A percentile compares a stretch with the other conserved stretches of the same genome.
Evolutionary conservation across 2,888 invertebrate species (phyloP).

Genomic region (Tenthredo amoena): DNA sequence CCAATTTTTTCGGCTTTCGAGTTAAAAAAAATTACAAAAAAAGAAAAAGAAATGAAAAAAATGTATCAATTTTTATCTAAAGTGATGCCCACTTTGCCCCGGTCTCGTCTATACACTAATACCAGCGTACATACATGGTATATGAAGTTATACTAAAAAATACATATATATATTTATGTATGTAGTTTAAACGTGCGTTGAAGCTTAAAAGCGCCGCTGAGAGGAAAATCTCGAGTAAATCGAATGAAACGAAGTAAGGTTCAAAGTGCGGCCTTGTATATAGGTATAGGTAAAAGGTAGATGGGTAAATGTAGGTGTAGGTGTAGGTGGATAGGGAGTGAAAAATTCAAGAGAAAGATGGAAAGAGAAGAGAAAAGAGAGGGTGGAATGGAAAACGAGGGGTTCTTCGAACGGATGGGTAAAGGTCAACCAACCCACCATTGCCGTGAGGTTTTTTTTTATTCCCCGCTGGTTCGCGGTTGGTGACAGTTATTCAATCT

Average conservation of each 20-base stretch:
- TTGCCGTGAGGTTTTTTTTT: not conserved
- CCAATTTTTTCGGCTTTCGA: no score
- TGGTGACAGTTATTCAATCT: slow-evolving; percentile 35
- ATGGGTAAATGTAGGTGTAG: not conserved
- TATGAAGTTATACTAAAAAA: not conserved
- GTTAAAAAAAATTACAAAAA: no score
- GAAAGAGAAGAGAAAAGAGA: not conserved
- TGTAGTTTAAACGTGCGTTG: slow-evolving; percentile 12
- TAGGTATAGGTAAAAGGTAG: not conserved
- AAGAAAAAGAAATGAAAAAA: no score
- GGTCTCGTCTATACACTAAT: no score
- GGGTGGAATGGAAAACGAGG: not conserved
- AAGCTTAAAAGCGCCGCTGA: not conserved
- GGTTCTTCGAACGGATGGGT: slow-evolving; percentile 2
- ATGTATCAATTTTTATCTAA: no score
- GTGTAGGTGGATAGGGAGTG: not conserved
- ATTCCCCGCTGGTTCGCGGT: not conserved
- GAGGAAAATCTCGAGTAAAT: slow-evolving; percentile 23
- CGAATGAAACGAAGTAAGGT: slow-evolving; percentile 30
- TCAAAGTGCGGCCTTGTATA: slow-evolving; percentile 7
- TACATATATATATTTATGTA: not conserved
- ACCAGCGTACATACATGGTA: not conserved
- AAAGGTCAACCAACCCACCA: slow-evolving; percentile 36
- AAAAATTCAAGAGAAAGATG: not conserved
- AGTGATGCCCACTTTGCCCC: no score